These are phyloP conservation scores for Hyposmocoma kahamanoa DNA, from an alignment of 1,140 invertebrate species.

Conservation along the genomic window DNA sequence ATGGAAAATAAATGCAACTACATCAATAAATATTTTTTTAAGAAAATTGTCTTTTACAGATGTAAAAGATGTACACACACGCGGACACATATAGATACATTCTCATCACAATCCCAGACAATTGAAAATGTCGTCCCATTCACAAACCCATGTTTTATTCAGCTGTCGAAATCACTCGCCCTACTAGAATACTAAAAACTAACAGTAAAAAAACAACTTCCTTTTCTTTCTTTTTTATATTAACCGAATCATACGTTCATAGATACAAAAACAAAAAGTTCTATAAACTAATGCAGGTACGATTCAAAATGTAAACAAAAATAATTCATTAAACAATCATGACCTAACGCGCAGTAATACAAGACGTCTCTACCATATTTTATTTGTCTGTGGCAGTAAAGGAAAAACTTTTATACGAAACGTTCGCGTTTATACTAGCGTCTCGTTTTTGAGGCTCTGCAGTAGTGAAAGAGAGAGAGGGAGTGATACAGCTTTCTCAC, in stretches of 20 bases:
- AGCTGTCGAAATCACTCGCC: constrained; percentile 7
- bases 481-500: constrained; percentile 20
- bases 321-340: no score
- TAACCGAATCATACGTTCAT: no score
- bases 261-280: no score
- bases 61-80: no score
- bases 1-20: no score
- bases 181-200: constrained; percentile 12
- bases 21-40: no score
- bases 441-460: constrained; percentile 71
- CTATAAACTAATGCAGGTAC: no score
- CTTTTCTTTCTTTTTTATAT: background rate
- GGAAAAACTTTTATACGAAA: constrained; percentile 53
- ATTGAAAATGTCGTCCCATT: constrained; percentile 23
- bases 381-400: constrained; percentile 38
- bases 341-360: background rate
- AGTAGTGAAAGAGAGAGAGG: constrained; percentile 54
- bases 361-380: constrained; percentile 4
- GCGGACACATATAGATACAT: no score
- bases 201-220: background rate
- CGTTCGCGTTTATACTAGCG: constrained; percentile 55
- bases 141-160: constrained; percentile 30
- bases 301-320: no score
- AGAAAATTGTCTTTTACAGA: no score
- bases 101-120: constrained; percentile 18